Base-by-base conservation (phyloP, 2,797 vertebrate species). In the Myotis findleyi region DNA sequence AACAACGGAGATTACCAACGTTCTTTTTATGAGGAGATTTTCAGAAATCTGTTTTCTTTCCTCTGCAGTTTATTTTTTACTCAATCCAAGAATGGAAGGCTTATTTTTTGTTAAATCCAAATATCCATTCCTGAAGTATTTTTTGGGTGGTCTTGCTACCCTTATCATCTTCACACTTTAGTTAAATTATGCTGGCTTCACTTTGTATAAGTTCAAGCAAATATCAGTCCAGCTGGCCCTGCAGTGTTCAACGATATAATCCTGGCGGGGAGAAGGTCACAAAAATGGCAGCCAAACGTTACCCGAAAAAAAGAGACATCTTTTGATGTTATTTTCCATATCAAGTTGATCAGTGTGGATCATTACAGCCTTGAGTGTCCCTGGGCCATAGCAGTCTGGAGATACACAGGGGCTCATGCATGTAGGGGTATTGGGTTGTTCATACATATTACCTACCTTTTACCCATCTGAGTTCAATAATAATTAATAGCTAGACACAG, bases 31-130 rank as follows among this genome's bases (percentile, higher is more conserved):
- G 75, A 93, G 7, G 44, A 77, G 88, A 73, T 83, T 93, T 91
- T 87, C 84, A 86, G 76, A 97, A 96, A 86, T 91, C 81, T 91
- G 68, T 86, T 97, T 96, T 90, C 76, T 93, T 95, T 89, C 73
- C 44, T 90, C 36, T 59, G 30, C 44, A 93, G 51, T 88, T 95
- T 85, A 59, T 81, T 96, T 90, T 85, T 76, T 47, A 89, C 20
- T 94, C 47, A 51, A 25, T 87, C 51, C 75, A 93, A 94, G 72
- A 86, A 91, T 72, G 66, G 93, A 91, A 91, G 68, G 53, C 10
- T 71, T 92, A 47, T 71, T 87, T 69, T 89, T 90, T 96, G n/a
- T 77, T 90, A 89, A 82, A 30, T 83, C 66, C 53, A 62, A 88
- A 92, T 83, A 73, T 51, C 21, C 36, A 79, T 87, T 86, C 23